Evolutionary conservation across 2,797 vertebrate species (phyloP).

Genomic region (Tangara arthus): DNA sequence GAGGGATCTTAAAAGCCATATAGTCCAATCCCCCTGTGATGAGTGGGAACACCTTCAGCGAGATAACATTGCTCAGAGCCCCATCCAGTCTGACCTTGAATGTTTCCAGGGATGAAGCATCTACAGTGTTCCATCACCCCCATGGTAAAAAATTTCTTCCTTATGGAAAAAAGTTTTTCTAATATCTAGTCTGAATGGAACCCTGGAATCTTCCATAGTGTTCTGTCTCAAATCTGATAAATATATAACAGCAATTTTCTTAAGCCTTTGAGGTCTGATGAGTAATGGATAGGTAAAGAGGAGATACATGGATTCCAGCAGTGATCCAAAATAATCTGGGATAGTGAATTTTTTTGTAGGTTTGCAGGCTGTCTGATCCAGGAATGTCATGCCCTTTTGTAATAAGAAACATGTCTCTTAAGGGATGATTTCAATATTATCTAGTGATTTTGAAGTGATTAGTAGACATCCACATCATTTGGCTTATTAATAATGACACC

Average conservation of each 20-base stretch:
- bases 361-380: background rate
- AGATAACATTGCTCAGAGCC: background rate
- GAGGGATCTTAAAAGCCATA: background rate
- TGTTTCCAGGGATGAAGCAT: too few species aligned
- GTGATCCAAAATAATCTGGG: background rate
- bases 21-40: accelerated
- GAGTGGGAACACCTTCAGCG: accelerated
- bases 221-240: background rate
- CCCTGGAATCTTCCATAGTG: background rate
- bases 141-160: background rate
- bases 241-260: background rate
- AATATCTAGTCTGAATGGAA: background rate
- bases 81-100: accelerated
- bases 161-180: background rate
- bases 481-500: background rate
- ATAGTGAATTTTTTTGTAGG: background rate
- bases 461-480: background rate
- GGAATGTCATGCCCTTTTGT: background rate
- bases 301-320: background rate
- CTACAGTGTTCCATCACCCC: background rate
- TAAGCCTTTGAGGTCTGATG: background rate
- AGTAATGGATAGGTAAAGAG: background rate
- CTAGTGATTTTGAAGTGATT: background rate
- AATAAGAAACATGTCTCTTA: background rate
- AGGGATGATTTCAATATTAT: background rate